Conservation (phyloP, 2,888 invertebrate genomes). For the Parasteatoda lunata region DNA sequence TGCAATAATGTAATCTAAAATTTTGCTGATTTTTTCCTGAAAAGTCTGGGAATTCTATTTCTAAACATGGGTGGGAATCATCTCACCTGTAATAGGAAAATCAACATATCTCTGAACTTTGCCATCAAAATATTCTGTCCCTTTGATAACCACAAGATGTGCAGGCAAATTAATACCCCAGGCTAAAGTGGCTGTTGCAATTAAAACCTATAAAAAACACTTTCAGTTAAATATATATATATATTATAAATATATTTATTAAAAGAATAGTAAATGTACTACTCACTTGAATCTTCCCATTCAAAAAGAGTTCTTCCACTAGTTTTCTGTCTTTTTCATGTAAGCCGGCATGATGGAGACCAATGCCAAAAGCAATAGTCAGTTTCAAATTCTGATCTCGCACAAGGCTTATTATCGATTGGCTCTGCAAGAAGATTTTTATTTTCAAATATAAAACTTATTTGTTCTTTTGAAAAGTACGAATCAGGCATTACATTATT, state of each 20-base stretch:
- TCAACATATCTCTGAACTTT: constrained; percentile 97
- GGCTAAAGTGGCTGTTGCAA: constrained; percentile 97
- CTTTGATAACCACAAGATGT: constrained; percentile 97
- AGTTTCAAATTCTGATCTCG: constrained; percentile 92
- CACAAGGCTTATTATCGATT: constrained; percentile 70
- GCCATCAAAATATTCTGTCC: constrained; percentile 99
- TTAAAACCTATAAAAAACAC: constrained; percentile 80
- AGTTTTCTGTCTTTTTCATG: constrained; percentile 92
- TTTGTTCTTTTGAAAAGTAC: too few species aligned
- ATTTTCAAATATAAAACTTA: too few species aligned
- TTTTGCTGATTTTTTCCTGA: too few species aligned
- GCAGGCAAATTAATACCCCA: constrained; percentile 99
- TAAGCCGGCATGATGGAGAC: constrained; percentile 98
- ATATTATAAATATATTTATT: too few species aligned
- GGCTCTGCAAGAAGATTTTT: constrained; percentile 12
- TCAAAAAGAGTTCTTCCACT: constrained; percentile 94
- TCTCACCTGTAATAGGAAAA: constrained; percentile 92
- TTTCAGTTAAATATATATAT: too few species aligned
- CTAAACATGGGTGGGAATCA: too few species aligned
- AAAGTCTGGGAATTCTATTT: too few species aligned
- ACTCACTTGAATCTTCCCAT: constrained; percentile 91
- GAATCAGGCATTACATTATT: too few species aligned
- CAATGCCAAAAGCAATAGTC: constrained; percentile 96
- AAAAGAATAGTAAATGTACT: not conserved
- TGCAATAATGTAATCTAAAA: too few species aligned